A percentile compares a stretch with the other conserved stretches of the same genome.
Evolutionary conservation across 2,888 invertebrate species (phyloP).

Genomic region (Agrotis segetum): DNA sequence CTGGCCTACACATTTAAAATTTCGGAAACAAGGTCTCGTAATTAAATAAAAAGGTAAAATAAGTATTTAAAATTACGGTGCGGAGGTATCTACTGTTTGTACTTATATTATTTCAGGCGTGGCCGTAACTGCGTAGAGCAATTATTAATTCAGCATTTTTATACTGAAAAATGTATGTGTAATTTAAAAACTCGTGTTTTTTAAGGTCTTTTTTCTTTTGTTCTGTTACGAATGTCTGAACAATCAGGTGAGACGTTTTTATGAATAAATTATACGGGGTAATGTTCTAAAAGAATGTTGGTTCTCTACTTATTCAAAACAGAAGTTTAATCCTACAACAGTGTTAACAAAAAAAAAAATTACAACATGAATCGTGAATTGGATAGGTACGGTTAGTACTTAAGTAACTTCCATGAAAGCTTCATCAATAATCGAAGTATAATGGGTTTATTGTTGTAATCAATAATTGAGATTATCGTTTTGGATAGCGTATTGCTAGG

Average conservation of each 20-base stretch:
- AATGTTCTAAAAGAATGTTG: neutral
- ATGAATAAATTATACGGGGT: slow-evolving; percentile 21
- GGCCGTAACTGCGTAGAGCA: slow-evolving; percentile 13
- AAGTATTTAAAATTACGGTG: slow-evolving; percentile 57
- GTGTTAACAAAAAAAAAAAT: neutral
- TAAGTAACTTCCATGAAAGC: neutral
- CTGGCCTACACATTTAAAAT: slow-evolving; percentile 55
- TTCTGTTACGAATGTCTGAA: slow-evolving; percentile 16
- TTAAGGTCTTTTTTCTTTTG: slow-evolving; percentile 10
- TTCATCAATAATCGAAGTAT: neutral
- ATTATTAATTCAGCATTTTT: slow-evolving; percentile 51
- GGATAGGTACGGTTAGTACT: neutral
- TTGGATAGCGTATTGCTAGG: neutral
- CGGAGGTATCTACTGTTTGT: slow-evolving; percentile 22
- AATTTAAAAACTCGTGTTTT: slow-evolving; percentile 25
- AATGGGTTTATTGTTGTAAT: neutral
- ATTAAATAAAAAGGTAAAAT: slow-evolving; percentile 64
- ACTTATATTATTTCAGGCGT: slow-evolving; percentile 31
- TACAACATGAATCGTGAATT: neutral
- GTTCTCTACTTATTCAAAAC: neutral
- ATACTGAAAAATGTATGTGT: slow-evolving; percentile 23
- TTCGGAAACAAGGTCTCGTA: slow-evolving; percentile 48
- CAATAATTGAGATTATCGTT: neutral
- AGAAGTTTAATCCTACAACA: neutral
- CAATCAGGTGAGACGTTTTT: neutral